These are phyloP conservation scores for Bryconaethiops microstoma DNA, from an alignment of 2,797 vertebrate species.

Conservation along the genomic window DNA sequence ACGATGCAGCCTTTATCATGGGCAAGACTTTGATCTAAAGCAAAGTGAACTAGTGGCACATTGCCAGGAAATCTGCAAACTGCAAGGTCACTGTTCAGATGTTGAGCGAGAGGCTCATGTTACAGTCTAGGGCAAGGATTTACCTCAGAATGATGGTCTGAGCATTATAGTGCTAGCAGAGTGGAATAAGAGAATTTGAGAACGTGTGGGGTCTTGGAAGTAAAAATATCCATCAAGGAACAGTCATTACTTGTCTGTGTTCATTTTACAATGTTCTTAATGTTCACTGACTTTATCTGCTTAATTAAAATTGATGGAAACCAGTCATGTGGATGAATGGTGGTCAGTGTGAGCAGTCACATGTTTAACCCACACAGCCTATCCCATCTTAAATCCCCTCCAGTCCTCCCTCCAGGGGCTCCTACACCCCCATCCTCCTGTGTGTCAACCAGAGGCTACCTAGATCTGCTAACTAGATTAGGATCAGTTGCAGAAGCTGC, in stretches of 20 bases:
- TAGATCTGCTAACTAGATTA: constrained; percentile 48
- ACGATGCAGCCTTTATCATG: constrained; percentile 15
- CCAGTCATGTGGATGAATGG: constrained; percentile 19
- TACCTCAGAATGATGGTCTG: neutral
- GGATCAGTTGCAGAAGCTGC: constrained; percentile 50
- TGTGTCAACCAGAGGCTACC: constrained; percentile 54
- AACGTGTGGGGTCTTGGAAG: no score
- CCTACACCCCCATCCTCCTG: constrained; percentile 37
- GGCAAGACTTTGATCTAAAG: constrained; percentile 40
- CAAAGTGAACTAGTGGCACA: constrained; percentile 33
- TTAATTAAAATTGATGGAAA: constrained; percentile 12
- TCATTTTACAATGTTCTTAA: neutral
- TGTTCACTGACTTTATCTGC: neutral
- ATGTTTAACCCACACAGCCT: constrained; percentile 31
- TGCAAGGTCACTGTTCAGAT: constrained; percentile 53
- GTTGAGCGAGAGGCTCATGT: constrained; percentile 16
- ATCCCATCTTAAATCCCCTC: constrained; percentile 34
- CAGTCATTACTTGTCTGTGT: neutral
- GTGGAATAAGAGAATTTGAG: no score
- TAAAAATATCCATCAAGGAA: neutral
- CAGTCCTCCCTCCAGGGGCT: neutral
- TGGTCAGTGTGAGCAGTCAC: constrained; percentile 24
- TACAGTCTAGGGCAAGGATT: constrained; percentile 12
- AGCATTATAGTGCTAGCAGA: neutral
- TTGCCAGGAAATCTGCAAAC: constrained; percentile 39